These are phyloP conservation scores for Thamnaconus septentrionalis DNA, from an alignment of 2,113 vertebrate species.

Conservation along the genomic window DNA sequence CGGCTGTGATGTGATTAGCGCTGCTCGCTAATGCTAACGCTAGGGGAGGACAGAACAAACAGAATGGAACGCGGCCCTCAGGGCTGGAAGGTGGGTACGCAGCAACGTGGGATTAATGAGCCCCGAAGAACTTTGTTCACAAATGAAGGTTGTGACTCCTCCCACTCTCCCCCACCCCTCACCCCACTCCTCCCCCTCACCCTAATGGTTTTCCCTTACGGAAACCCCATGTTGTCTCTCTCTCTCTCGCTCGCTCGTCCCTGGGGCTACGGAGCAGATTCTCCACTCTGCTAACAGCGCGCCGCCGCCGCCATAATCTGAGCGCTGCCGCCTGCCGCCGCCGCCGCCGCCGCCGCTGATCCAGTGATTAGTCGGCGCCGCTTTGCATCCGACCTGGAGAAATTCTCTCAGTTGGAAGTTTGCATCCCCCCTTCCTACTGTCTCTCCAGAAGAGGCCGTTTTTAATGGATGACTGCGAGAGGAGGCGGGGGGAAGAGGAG, in stretches of 20 bases:
- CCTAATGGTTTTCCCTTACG: conserved; percentile 89
- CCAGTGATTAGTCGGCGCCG: conserved; percentile 97
- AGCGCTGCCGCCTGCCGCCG: conserved; percentile 96
- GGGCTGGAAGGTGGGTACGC: conserved; percentile 93
- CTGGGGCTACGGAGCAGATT: conserved; percentile 98
- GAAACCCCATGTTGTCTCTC: conserved; percentile 15
- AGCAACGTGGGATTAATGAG: conserved; percentile 99
- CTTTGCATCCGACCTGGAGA: conserved; percentile 99
- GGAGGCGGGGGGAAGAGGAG: conserved; percentile 71
- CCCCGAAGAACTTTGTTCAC: conserved; percentile 92
- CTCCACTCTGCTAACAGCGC: conserved; percentile 99
- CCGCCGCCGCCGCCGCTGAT: conserved; percentile 91
- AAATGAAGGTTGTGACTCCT: conserved; percentile 99
- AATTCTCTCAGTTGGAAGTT: conserved; percentile 99
- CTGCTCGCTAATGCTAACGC: no score
- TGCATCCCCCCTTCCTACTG: conserved; percentile 95
- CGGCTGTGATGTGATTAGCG: conserved; percentile 47
- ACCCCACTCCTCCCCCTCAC: conserved; percentile 57
- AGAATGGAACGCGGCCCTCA: conserved; percentile 86
- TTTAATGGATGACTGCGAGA: conserved; percentile 56
- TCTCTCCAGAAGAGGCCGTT: background rate
- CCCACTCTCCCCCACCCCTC: conserved; percentile 82
- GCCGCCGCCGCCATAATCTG: conserved; percentile 99
- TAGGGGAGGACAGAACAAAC: no score
- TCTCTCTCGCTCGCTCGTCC: conserved; percentile 97